A percentile compares a stretch with the other conserved stretches of the same genome.
These are phyloP conservation scores for Copidosoma floridanum DNA, from an alignment of 1,140 invertebrate genomes.

Conservation along the genomic window DNA sequence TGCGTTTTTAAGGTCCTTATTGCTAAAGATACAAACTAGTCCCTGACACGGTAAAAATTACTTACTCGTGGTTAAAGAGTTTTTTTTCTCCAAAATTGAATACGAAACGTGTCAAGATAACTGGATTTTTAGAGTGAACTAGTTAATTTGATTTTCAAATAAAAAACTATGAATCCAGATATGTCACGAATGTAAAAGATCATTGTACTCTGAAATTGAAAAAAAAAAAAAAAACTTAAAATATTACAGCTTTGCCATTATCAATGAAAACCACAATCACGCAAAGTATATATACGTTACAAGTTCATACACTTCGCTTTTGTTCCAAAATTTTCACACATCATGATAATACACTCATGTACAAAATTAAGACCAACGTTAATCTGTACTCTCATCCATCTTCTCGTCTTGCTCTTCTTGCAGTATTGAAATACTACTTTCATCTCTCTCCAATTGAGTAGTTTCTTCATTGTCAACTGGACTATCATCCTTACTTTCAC, in stretches of 20 bases:
- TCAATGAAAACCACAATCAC: constrained; percentile 6
- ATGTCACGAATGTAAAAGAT: neutral
- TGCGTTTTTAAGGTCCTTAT: neutral
- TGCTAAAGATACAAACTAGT: neutral
- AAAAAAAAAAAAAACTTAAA: constrained; percentile 12
- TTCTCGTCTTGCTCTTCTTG: constrained; percentile 32
- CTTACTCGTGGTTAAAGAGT: too few species aligned
- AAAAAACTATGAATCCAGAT: neutral
- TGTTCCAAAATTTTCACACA: constrained; percentile 8
- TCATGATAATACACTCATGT: constrained; percentile 35
- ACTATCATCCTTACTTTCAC: too few species aligned
- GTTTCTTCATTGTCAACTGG: neutral
- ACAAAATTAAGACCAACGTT: constrained; percentile 43
- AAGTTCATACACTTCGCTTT: constrained; percentile 16
- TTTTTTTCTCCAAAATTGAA: too few species aligned
- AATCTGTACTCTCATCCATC: constrained; percentile 46
- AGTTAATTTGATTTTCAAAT: neutral
- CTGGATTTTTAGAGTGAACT: too few species aligned
- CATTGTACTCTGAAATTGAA: constrained; percentile 12
- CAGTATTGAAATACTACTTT: constrained; percentile 33
- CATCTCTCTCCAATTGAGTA: constrained; percentile 35
- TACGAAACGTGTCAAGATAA: too few species aligned
- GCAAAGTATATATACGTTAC: constrained; percentile 8
- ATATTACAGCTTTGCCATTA: neutral
- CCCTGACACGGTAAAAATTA: too few species aligned